Percentiles rank a stretch among this genome's conserved stretches.
Evolutionary conservation across 2,113 vertebrate genomes (phyloP).

Genomic region (Lagopus muta): DNA sequence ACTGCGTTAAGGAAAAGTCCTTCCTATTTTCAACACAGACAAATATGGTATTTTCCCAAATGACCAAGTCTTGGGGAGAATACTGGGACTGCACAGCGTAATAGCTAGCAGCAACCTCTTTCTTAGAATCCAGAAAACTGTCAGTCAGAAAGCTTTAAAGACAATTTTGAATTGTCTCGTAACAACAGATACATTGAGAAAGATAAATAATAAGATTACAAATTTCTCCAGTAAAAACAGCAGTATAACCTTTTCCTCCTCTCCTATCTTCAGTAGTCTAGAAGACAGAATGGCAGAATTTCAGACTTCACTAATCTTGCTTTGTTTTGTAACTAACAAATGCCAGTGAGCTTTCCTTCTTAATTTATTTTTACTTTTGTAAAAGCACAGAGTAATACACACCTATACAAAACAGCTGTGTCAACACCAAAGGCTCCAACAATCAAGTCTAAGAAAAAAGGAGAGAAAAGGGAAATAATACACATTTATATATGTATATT

Average conservation of each 20-base stretch:
- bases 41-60: not conserved
- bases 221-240: not conserved
- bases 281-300: not conserved
- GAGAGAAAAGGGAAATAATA: not conserved
- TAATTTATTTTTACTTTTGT: accelerated
- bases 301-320: not conserved
- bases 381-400: not conserved
- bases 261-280: not conserved
- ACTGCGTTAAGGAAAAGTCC: not conserved
- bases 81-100: not conserved
- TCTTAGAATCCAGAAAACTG: not conserved
- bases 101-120: not conserved
- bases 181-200: not conserved
- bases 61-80: not conserved
- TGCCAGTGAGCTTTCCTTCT: not conserved
- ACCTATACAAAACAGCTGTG: conserved; percentile 94
- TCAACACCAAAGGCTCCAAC: conserved; percentile 97
- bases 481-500: too few species aligned
- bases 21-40: not conserved
- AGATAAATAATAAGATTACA: not conserved
- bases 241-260: not conserved
- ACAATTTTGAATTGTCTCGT: not conserved
- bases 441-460: conserved; percentile 85
- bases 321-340: not conserved
- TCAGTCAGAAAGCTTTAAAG: not conserved